A percentile compares a stretch with the other conserved stretches of the same genome.
These are phyloP conservation scores for Meriones unguiculatus DNA, from an alignment of 2,113 vertebrate genomes.

Conservation along the genomic window DNA sequence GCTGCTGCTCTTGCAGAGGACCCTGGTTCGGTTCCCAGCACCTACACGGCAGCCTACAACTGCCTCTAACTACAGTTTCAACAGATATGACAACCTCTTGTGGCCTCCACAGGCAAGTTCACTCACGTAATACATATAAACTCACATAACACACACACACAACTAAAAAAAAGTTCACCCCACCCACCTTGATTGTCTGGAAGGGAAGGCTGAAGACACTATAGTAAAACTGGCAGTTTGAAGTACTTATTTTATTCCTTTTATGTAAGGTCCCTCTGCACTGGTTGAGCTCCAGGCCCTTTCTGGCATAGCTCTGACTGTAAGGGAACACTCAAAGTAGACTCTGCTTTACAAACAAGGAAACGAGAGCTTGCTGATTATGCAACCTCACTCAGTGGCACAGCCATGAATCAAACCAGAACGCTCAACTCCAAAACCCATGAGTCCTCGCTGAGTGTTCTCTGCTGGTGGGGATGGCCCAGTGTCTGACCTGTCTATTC, in stretches of 20 bases:
- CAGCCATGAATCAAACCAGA: constrained; percentile 35
- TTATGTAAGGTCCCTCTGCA: neutral
- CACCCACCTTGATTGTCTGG: too few species aligned
- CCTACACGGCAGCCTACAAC: neutral
- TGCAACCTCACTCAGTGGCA: neutral
- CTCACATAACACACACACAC: neutral
- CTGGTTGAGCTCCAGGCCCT: neutral
- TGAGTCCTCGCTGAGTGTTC: neutral
- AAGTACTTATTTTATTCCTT: neutral
- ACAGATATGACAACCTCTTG: too few species aligned
- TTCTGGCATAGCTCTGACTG: neutral
- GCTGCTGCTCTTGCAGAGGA: neutral
- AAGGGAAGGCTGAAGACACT: neutral
- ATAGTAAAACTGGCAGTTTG: neutral
- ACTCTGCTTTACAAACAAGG: constrained; percentile 17
- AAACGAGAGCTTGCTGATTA: neutral
- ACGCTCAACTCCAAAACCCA: neutral
- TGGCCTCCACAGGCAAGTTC: neutral
- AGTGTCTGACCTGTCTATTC: neutral
- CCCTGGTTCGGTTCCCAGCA: neutral
- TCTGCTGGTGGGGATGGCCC: neutral
- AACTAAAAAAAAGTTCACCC: neutral
- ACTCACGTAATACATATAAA: neutral
- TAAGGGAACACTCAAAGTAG: neutral
- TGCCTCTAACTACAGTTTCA: neutral